Percentiles rank a stretch among this genome's conserved stretches.
Evolutionary conservation across 2,888 invertebrate genomes (phyloP).

Genomic region (Apamea anceps): DNA sequence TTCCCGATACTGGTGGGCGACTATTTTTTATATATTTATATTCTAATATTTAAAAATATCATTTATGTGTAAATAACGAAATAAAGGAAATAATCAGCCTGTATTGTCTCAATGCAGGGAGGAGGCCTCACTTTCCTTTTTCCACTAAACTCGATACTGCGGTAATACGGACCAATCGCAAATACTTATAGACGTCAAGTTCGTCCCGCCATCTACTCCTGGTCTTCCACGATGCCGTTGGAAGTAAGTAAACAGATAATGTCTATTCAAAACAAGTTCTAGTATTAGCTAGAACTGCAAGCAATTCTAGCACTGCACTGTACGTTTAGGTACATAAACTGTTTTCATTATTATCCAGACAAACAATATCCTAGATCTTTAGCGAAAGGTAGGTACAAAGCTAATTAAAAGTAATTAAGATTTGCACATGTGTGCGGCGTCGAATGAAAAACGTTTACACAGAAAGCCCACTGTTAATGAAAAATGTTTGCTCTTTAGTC

Average conservation of each 20-base stretch:
- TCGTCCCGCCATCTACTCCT: not conserved
- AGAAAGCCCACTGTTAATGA: slow-evolving; percentile 47
- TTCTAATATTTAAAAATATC: no score
- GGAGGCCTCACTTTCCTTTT: not conserved
- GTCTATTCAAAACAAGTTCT: slow-evolving; percentile 12
- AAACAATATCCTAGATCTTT: slow-evolving; percentile 11
- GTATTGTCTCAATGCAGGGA: not conserved
- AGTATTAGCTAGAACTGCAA: not conserved
- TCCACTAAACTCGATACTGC: not conserved
- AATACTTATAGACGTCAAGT: not conserved
- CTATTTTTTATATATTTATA: no score
- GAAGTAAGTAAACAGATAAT: not conserved
- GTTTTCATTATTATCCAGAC: not conserved
- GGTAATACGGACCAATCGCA: not conserved
- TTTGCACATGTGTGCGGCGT: slow-evolving; percentile 29
- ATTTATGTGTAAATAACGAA: no score
- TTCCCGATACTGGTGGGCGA: no score
- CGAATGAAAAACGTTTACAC: slow-evolving; percentile 46
- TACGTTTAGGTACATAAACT: not conserved
- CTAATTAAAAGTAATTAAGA: slow-evolving; percentile 60
- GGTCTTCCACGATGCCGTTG: not conserved
- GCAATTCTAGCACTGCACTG: not conserved
- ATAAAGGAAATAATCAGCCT: not conserved
- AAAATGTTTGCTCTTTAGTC: slow-evolving; percentile 53
- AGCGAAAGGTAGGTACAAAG: slow-evolving; percentile 24